Evolutionary conservation across 1,140 invertebrate species (phyloP).

Genomic region (Littorina saxatilis): DNA sequence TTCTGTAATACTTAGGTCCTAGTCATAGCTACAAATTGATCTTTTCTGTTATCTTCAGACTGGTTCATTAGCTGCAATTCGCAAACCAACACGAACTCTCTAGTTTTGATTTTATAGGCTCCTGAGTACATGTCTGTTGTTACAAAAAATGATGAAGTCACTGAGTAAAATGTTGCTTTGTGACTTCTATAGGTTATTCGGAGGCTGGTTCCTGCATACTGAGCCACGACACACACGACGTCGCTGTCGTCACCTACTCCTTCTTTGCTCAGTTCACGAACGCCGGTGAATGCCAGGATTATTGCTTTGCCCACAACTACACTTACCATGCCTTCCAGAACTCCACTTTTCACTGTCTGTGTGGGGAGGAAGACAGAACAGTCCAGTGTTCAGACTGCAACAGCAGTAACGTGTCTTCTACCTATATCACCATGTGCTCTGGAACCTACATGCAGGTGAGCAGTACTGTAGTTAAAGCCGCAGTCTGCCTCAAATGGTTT

Average conservation of each 20-base stretch:
- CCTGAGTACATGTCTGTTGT: too few relatives aligned
- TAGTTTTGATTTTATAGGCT: too few relatives aligned
- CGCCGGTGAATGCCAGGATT: background rate
- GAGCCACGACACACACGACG: background rate
- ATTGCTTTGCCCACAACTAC: background rate
- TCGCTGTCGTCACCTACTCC: background rate
- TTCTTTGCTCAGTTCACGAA: background rate
- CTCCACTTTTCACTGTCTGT: background rate
- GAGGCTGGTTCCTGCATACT: background rate
- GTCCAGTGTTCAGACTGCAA: background rate
- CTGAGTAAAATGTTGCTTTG: too few relatives aligned
- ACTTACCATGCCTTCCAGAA: background rate
- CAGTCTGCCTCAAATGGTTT: too few relatives aligned
- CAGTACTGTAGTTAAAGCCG: too few relatives aligned
- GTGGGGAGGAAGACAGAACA: background rate
- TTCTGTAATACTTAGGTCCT: too few relatives aligned
- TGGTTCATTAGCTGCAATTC: too few relatives aligned
- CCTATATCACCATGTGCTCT: background rate
- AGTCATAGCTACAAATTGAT: too few relatives aligned
- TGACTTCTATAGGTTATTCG: background rate
- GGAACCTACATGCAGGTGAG: background rate
- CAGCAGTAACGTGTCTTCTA: background rate
- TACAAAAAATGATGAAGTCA: too few relatives aligned
- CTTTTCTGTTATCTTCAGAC: too few relatives aligned
- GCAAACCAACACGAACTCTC: too few relatives aligned